These are phyloP conservation scores for Manis crassicaudata DNA, from an alignment of 2,797 vertebrate species.

Conservation along the genomic window DNA sequence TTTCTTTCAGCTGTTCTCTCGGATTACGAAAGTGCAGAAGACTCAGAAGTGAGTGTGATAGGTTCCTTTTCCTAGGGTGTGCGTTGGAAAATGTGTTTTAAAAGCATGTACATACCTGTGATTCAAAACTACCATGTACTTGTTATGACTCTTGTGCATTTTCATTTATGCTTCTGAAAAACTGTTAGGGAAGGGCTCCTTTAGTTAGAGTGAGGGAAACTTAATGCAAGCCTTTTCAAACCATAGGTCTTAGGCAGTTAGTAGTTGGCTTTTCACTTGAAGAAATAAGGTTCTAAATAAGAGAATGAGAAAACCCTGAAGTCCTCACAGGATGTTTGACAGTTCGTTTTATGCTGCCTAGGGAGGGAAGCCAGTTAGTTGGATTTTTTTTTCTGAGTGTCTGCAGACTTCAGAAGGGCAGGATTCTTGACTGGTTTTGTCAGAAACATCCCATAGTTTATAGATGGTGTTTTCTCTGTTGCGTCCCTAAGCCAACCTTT, in stretches of 20 bases:
- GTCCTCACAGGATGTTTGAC: neutral
- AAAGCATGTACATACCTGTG: neutral
- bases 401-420: neutral
- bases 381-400: neutral
- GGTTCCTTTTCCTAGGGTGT: slow-evolving; percentile 39
- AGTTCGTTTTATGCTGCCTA: slow-evolving; percentile 1
- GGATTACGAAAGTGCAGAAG: slow-evolving; percentile 97
- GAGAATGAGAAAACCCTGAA: slow-evolving; percentile 5
- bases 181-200: neutral
- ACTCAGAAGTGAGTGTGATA: slow-evolving; percentile 91
- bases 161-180: slow-evolving; percentile 46
- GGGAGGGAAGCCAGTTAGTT: slow-evolving; percentile 8
- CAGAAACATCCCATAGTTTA: neutral
- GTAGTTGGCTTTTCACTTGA: neutral
- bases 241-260: neutral
- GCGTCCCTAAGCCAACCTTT: neutral
- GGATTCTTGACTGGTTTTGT: neutral
- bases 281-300: neutral
- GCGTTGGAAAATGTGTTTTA: slow-evolving; percentile 27
- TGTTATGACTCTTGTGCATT: slow-evolving; percentile 29
- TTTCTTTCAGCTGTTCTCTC: slow-evolving; percentile 93
- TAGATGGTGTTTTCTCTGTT: neutral
- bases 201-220: neutral
- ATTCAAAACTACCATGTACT: neutral
- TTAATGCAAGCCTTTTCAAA: neutral